phyloP scores from a whole-genome alignment of 2,888 invertebrate genomes.

The Drosophila mulleri region DNA sequence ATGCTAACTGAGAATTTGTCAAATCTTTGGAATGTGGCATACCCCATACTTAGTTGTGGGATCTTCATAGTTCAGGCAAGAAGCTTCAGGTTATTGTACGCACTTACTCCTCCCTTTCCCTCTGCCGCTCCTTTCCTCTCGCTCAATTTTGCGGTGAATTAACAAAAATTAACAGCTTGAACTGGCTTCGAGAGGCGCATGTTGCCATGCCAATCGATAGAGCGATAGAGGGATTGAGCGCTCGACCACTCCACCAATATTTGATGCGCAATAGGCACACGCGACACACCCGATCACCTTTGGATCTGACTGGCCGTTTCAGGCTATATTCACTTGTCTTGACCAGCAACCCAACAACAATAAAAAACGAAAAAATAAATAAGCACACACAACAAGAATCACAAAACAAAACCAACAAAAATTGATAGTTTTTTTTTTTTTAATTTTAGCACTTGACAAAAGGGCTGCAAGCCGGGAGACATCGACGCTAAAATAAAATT shows the following conservation, averaged over 20 bases:
- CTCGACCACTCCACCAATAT: conserved; percentile 13
- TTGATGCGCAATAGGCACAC: conserved; percentile 50
- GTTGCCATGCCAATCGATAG: conserved; percentile 12
- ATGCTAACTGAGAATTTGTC: conserved; percentile 25
- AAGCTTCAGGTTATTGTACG: conserved; percentile 38
- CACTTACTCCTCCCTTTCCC: not conserved
- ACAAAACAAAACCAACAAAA: conserved; percentile 1
- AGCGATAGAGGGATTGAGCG: not conserved
- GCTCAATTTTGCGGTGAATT: conserved; percentile 17
- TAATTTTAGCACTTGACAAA: conserved; percentile 33
- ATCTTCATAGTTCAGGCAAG: conserved; percentile 24
- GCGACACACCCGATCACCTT: conserved; percentile 50
- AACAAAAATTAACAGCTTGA: conserved; percentile 39
- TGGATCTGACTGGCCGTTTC: not conserved
- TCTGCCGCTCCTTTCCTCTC: not conserved
- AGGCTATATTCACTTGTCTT: conserved; percentile 66
- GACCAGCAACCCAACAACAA: conserved; percentile 9
- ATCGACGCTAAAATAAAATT: conserved; percentile 20
- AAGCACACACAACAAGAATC: not conserved
- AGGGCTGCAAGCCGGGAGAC: conserved; percentile 48
- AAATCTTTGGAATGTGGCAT: conserved; percentile 40
- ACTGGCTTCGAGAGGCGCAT: conserved; percentile 18
- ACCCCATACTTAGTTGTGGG: conserved; percentile 22
- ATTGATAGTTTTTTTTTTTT: conserved; percentile 22
- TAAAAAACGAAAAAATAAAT: too few species aligned